Percentiles rank a stretch among this genome's conserved stretches.
These are phyloP conservation scores for Oopsacas minuta DNA, from an alignment of 37 sponge, comb jelly and placozoan species.

Conservation along the genomic window DNA sequence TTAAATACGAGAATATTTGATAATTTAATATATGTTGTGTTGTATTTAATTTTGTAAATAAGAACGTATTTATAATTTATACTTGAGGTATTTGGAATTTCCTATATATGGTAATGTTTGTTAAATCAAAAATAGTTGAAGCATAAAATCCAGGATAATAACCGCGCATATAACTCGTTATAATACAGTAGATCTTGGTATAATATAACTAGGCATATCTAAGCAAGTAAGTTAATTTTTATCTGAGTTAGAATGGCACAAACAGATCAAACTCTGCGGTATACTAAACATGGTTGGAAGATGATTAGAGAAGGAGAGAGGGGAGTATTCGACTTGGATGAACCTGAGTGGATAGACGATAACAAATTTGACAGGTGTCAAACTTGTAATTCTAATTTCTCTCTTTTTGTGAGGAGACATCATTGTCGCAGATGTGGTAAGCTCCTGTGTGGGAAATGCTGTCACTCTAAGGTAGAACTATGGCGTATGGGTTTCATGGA, in stretches of 20 bases:
- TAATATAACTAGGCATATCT: no score
- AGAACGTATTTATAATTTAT: no score
- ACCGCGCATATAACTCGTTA: no score
- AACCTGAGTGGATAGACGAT: not conserved
- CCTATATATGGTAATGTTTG: no score
- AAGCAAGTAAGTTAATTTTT: no score
- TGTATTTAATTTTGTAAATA: no score
- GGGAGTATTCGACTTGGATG: not conserved
- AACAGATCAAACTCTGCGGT: not conserved
- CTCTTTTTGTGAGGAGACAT: conserved; percentile 7
- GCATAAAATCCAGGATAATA: no score
- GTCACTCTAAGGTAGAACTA: not conserved
- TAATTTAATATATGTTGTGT: no score
- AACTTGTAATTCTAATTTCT: not conserved
- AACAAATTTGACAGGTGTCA: not conserved
- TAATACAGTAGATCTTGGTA: no score
- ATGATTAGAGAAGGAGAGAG: not conserved
- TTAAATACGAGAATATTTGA: no score
- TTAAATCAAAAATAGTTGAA: no score
- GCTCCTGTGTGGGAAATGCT: not conserved
- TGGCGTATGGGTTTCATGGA: conserved; percentile 14
- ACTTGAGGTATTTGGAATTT: no score
- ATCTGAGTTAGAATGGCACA: not conserved
- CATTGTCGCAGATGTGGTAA: conserved; percentile 7
- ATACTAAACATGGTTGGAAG: conserved; percentile 1